Evolutionary conservation across 2,797 vertebrate species (phyloP).

Genomic region (Anomalospiza imberbis): DNA sequence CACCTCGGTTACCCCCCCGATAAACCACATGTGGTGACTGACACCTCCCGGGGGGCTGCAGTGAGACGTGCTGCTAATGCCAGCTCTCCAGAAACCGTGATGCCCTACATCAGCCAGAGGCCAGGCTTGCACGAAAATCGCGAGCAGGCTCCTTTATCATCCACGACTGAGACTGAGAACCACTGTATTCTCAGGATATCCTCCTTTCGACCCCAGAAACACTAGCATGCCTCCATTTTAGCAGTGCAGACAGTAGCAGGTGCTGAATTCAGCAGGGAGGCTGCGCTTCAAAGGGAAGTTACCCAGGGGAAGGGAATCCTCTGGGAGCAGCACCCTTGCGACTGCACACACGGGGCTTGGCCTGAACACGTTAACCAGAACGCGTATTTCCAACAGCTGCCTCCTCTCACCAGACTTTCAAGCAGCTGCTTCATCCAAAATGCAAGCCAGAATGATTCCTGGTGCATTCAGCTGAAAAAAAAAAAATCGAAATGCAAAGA

Average conservation of each 20-base stretch:
- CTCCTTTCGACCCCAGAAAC: background rate
- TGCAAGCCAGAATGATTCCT: background rate
- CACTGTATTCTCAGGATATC: background rate
- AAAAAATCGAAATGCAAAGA: background rate
- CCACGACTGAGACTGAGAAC: background rate
- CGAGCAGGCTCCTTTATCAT: background rate
- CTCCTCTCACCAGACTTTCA: background rate
- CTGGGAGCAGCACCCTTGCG: background rate
- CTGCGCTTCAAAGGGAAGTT: background rate
- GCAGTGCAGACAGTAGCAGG: background rate
- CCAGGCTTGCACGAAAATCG: background rate
- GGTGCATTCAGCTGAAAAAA: background rate
- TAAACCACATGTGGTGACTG: accelerated
- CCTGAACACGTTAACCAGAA: background rate
- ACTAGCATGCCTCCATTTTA: background rate
- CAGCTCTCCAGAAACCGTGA: background rate
- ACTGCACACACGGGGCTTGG: background rate
- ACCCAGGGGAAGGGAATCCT: background rate
- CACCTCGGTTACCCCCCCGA: background rate
- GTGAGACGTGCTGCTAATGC: background rate
- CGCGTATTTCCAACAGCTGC: background rate
- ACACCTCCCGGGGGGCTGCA: background rate
- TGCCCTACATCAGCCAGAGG: background rate
- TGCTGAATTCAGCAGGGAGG: background rate
- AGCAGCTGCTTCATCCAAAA: background rate